phyloP scores from a whole-genome alignment of 2,888 invertebrate species.

The Drosophila quinaria region DNA sequence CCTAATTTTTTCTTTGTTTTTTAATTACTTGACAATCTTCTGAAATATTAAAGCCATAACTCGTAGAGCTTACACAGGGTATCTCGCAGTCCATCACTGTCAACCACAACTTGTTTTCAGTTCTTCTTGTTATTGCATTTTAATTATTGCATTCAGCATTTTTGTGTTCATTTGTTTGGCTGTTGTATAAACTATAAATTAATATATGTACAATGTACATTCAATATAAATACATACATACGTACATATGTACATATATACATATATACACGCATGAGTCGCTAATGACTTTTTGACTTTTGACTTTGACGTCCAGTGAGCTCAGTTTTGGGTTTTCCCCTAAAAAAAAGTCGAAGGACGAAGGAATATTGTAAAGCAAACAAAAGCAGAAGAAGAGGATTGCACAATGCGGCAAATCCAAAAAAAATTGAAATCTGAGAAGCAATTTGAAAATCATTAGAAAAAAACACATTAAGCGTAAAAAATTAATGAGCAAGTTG shows the following conservation, averaged over 20 bases:
- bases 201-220: constrained; percentile 39
- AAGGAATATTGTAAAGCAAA: constrained; percentile 12
- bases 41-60: too few species aligned
- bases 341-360: background rate
- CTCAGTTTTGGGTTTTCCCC: constrained; percentile 16
- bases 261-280: constrained; percentile 25
- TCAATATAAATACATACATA: constrained; percentile 15
- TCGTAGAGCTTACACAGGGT: background rate
- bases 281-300: constrained; percentile 64
- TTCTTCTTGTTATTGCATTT: constrained; percentile 43
- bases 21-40: too few species aligned
- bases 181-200: constrained; percentile 39
- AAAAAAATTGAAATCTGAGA: constrained; percentile 69
- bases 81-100: background rate
- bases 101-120: background rate
- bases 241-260: constrained; percentile 1
- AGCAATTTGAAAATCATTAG: constrained; percentile 81
- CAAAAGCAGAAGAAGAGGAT: constrained; percentile 16
- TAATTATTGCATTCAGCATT: constrained; percentile 58
- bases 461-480: constrained; percentile 78
- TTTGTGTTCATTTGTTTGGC: constrained; percentile 15
- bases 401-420: constrained; percentile 27
- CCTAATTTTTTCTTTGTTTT: background rate
- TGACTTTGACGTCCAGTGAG: constrained; percentile 23
- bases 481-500: constrained; percentile 79